Conservation (phyloP, 2,113 vertebrate species). For the Xiphophorus hellerii region DNA sequence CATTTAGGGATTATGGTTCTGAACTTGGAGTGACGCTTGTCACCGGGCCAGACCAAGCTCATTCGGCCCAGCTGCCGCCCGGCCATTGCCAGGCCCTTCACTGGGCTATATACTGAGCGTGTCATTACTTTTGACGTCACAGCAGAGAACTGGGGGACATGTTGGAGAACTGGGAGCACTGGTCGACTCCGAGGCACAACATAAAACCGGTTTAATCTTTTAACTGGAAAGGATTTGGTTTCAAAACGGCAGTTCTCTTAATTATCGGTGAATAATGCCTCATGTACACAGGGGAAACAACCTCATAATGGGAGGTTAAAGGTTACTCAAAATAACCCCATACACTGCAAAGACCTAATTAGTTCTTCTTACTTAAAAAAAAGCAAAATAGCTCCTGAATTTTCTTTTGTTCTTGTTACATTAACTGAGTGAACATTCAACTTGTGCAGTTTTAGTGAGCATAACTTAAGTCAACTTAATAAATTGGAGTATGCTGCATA, state of each 20-base stretch:
- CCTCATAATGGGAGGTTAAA: slow-evolving; percentile 38
- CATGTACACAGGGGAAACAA: slow-evolving; percentile 11
- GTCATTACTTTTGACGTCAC: slow-evolving; percentile 49
- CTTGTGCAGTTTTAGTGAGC: too few species aligned
- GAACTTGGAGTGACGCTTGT: slow-evolving; percentile 38
- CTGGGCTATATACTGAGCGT: slow-evolving; percentile 37
- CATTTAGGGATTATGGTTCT: slow-evolving; percentile 57
- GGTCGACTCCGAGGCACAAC: slow-evolving; percentile 34
- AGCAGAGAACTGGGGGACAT: slow-evolving; percentile 6
- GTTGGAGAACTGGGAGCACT: slow-evolving; percentile 26
- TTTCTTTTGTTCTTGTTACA: too few species aligned
- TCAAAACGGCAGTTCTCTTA: slow-evolving; percentile 29
- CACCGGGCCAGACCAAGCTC: slow-evolving; percentile 44
- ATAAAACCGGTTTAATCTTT: slow-evolving; percentile 31
- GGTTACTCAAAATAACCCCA: slow-evolving; percentile 20
- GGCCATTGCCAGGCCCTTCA: slow-evolving; percentile 50
- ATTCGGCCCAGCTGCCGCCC: slow-evolving; percentile 38
- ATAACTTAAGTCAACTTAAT: too few species aligned
- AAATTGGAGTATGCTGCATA: too few species aligned
- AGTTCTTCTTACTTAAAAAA: too few species aligned
- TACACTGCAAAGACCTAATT: background rate
- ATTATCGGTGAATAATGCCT: slow-evolving; percentile 37
- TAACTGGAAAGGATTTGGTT: slow-evolving; percentile 31
- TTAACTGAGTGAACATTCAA: too few species aligned
- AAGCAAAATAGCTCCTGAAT: too few species aligned